Conservation (phyloP, 2,888 invertebrate species). For the Plutella xylostella region DNA sequence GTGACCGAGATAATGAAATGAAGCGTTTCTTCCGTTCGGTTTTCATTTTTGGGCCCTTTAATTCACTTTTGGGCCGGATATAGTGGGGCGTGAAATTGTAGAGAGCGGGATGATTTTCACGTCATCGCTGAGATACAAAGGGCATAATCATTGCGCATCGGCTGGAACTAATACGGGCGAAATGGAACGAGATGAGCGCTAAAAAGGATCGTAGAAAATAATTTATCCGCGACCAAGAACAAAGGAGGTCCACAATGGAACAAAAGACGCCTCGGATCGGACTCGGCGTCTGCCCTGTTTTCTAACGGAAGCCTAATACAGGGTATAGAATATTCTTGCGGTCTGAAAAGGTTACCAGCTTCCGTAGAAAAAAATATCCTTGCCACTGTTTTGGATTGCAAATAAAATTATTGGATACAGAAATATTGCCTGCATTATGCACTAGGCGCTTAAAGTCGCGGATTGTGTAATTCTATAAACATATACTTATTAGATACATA, state of each 20-base stretch:
- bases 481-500: too few relatives aligned
- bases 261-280: slow-evolving; percentile 55
- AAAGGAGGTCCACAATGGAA: slow-evolving; percentile 57
- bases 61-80: slow-evolving; percentile 24
- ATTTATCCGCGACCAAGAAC: slow-evolving; percentile 65
- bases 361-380: slow-evolving; percentile 37
- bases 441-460: too few relatives aligned
- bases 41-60: not conserved
- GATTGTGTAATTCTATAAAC: too few relatives aligned
- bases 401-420: too few relatives aligned
- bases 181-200: slow-evolving; percentile 64
- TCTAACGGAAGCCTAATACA: slow-evolving; percentile 59
- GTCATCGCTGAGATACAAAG: slow-evolving; percentile 60
- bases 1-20: not conserved
- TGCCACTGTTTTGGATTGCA: too few relatives aligned
- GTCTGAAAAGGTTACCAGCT: slow-evolving; percentile 32
- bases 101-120: slow-evolving; percentile 62
- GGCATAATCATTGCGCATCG: slow-evolving; percentile 66
- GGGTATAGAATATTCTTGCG: slow-evolving; percentile 57
- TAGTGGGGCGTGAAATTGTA: slow-evolving; percentile 61
- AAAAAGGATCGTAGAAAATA: slow-evolving; percentile 65
- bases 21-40: not conserved
- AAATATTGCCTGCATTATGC: too few relatives aligned
- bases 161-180: slow-evolving; percentile 67
- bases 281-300: slow-evolving; percentile 48